phyloP scores from a whole-genome alignment of 2,113 vertebrate genomes.

The Scopus umbretta region DNA sequence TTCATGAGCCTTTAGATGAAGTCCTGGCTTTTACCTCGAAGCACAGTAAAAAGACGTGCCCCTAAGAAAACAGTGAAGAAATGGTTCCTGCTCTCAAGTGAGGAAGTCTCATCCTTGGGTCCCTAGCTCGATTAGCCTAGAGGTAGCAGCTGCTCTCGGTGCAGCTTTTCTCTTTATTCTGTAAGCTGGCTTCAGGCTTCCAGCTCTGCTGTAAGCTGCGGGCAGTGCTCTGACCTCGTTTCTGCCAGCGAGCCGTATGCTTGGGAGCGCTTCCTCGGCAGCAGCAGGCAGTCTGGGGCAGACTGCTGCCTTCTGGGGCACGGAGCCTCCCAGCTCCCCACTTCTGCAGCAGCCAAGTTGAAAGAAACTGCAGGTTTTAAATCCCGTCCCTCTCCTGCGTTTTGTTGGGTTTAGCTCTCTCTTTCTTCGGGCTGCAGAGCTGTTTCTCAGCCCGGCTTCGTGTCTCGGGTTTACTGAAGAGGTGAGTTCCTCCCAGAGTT shows the following conservation, averaged over 20 bases:
- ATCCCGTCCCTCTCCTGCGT: background rate
- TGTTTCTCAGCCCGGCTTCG: background rate
- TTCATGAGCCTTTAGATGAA: background rate
- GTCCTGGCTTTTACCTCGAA: background rate
- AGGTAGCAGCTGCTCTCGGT: constrained; percentile 26
- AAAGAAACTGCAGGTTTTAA: background rate
- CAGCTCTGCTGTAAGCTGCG: background rate
- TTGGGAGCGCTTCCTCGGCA: background rate
- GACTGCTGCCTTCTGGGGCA: background rate
- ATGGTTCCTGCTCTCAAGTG: background rate
- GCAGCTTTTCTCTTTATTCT: constrained; percentile 23
- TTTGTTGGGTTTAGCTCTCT: background rate
- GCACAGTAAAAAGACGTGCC: background rate
- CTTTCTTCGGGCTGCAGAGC: background rate
- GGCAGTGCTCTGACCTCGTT: constrained; percentile 37
- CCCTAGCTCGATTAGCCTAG: background rate
- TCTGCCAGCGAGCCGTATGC: background rate
- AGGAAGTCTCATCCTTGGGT: background rate
- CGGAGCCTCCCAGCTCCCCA: background rate
- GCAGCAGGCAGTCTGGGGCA: background rate
- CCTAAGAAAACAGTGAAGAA: background rate
- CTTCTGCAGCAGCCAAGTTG: background rate
- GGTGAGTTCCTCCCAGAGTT: background rate
- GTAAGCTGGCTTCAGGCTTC: constrained; percentile 12
- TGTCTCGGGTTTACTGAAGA: background rate